These are phyloP conservation scores for Sinella curviseta DNA, from an alignment of 1,140 invertebrate genomes.

Conservation along the genomic window DNA sequence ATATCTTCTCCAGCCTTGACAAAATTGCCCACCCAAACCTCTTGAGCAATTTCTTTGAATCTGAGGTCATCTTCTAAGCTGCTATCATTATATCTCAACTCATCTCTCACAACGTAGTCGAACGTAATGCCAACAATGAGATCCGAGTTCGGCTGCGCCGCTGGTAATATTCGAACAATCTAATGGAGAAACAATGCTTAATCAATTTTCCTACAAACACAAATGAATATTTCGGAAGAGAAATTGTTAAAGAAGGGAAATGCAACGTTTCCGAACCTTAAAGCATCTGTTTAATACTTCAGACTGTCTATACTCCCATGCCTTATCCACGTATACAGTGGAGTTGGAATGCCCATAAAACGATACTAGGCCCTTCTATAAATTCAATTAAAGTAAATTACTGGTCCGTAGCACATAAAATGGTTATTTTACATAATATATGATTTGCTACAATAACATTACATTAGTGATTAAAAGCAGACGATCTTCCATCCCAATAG, in stretches of 20 bases:
- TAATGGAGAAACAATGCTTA: background rate
- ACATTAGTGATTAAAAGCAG: background rate
- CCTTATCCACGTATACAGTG: background rate
- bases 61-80: too few species aligned
- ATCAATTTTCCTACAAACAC: background rate
- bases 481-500: background rate
- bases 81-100: too few species aligned
- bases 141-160: background rate
- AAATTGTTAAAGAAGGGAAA: too few species aligned
- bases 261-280: background rate
- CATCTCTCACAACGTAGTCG: background rate
- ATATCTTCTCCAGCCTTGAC: background rate
- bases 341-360: background rate
- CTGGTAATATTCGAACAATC: background rate
- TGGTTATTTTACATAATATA: background rate
- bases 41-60: background rate
- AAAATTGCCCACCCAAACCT: conserved; percentile 1
- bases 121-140: background rate
- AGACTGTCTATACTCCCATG: background rate
- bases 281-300: conserved; percentile 4
- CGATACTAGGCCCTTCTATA: background rate
- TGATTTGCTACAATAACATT: too few species aligned
- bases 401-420: background rate
- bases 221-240: background rate
- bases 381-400: background rate